Evolutionary conservation across 2,797 vertebrate species (phyloP).

Genomic region (Phataginus tetradactyla): DNA sequence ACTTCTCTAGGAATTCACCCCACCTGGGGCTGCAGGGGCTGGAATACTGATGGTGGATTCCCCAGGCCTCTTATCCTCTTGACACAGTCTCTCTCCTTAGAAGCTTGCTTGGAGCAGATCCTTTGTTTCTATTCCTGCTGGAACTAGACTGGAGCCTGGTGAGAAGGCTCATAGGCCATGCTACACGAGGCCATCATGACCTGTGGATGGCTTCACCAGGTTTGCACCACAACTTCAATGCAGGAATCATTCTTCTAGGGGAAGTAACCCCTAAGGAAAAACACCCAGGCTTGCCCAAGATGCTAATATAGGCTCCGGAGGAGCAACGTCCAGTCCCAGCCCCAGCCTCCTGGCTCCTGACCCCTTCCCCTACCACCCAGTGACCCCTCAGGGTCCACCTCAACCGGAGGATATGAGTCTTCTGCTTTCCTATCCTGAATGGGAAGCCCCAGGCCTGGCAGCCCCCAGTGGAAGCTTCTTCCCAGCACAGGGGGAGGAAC

Average conservation of each 20-base stretch:
- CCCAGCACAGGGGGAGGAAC: background rate
- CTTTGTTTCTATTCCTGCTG: background rate
- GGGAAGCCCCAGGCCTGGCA: background rate
- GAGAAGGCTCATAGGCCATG: background rate
- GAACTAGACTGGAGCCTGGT: background rate
- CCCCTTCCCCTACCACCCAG: no score
- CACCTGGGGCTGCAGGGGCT: background rate
- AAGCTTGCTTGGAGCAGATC: background rate
- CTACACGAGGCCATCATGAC: no score
- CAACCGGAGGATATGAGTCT: background rate
- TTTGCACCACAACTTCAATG: background rate
- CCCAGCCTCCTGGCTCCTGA: background rate
- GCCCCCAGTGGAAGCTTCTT: background rate
- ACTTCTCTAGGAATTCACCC: background rate
- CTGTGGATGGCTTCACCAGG: background rate
- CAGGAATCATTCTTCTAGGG: background rate
- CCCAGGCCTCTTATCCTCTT: background rate
- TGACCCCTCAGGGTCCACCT: background rate
- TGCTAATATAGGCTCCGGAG: background rate
- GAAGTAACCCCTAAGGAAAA: background rate
- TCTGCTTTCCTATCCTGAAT: background rate
- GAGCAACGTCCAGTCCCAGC: background rate
- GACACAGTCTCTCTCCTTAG: background rate
- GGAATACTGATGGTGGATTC: background rate
- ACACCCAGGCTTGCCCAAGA: background rate